Base-by-base conservation (phyloP, 35 echinoderm and acorn worm genomes). In the Amphiura filiformis region DNA sequence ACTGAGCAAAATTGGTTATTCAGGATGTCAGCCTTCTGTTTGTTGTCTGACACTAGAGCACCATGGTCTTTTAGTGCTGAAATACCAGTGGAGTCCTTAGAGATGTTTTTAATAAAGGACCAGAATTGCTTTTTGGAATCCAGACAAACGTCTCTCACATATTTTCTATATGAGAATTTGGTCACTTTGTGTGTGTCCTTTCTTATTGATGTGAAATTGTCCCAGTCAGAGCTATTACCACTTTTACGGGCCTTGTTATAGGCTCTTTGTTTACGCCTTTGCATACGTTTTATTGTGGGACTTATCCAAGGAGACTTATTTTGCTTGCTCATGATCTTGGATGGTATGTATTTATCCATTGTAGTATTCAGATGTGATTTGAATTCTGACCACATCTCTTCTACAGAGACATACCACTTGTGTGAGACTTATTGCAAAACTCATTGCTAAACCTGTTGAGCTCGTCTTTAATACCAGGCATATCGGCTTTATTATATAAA, bases 181-280 rank as follows among this genome's bases (percentile, higher is more conserved):
- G 81, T 83, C 41, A 56, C 39, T 13, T 83, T 83, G 40, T 83
- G 81, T 23, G 81, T 83, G 34, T 85, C 83, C 65, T 85, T 85
- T 39, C 83, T 85, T 0, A 64, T 85, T 37, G 56, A 11, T 17
- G 49, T 85, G 13, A n/a, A n/a, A n/a, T n/a, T n/a, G n/a, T n/a
- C n/a, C n/a, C n/a, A n/a, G n/a, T n/a, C n/a, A n/a, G n/a, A n/a
- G n/a, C n/a, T n/a, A n/a, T n/a, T n/a, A n/a, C n/a, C n/a, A n/a
- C n/a, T n/a, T n/a, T n/a, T n/a, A 65, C 20, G 7, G 20, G 20
- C 7, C 20, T 52, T 7, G 44, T 52, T 52, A 20, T 11, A 52
- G 20, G 44, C 44, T 52, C 44, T 52, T 20, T 52, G 44, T 52
- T 52, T 52, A 20, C 44, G 44, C 20, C 20, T 52, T 11, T 52